Evolutionary conservation across 2,888 invertebrate genomes (phyloP), one percentile per base, ranked within the genome.

Genomic region (Aphrophora alni): DNA sequence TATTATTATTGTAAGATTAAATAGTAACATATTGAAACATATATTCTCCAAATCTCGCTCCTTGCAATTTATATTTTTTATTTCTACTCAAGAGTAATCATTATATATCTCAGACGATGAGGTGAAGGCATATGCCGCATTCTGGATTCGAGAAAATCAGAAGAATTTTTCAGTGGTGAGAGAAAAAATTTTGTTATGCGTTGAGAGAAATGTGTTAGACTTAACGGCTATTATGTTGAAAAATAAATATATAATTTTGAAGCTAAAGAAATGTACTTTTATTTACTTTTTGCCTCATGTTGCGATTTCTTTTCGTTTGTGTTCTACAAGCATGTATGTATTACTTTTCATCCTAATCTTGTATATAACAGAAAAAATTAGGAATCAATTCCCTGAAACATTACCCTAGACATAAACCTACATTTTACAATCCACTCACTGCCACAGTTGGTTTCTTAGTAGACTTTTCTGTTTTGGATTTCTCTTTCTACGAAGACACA

Each of bases 1-100:
- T 79, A 38, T 75, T 79, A 17, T 77, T 79, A 77, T 38, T 44
- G 21, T 10, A 38, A 80, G 26, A 27, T 77, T 12, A 79, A 26
- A 21, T n/a, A n/a, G n/a, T n/a, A n/a, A n/a, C n/a, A n/a, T n/a
- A n/a, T n/a, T n/a, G n/a, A n/a, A n/a, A n/a, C n/a, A n/a, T n/a
- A n/a, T 33, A 33, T 8, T 33, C 33, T 8, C 33, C 33, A 3
- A 33, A 33, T 33, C 33, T 33, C 8, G 33, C 8, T 5, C 25
- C 17, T 76, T 68, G 33, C 21, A 4, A 21, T 59, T 59, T 59
- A 21, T 59, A 44, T 44, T 44, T 44, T 44, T 59, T 59, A 3
- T 5, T 8, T 14, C 33, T 33, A 33, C 14, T 14, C 59, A 21
- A 59, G 14, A 59, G 59, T 21, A 5, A 59, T 21, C n/a, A 21